These are phyloP conservation scores for Apis laboriosa DNA, from an alignment of 1,140 invertebrate species.

Conservation along the genomic window DNA sequence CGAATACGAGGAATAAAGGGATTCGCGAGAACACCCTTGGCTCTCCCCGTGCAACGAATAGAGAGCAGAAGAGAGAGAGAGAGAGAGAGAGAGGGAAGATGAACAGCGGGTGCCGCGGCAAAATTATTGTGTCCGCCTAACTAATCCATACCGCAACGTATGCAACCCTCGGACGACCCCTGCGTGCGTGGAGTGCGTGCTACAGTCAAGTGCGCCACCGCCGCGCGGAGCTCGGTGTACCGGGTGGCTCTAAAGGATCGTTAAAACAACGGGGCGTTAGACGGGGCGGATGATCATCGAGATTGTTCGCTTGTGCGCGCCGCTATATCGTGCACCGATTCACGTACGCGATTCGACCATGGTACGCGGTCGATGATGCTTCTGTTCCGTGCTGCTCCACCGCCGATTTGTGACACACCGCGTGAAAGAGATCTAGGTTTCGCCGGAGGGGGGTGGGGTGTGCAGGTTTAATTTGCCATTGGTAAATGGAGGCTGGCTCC, in stretches of 20 bases:
- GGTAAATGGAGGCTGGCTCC: slow-evolving; percentile 18
- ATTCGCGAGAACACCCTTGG: slow-evolving; percentile 41
- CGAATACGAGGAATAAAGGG: neutral
- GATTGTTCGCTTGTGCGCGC: slow-evolving; percentile 28
- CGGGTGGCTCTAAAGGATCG: slow-evolving; percentile 66
- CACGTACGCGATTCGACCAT: slow-evolving; percentile 2
- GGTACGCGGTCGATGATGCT: slow-evolving; percentile 33
- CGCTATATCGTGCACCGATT: too few species aligned
- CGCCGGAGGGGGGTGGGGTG: neutral
- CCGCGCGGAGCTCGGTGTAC: slow-evolving; percentile 67
- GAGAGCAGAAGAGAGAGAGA: slow-evolving; percentile 20
- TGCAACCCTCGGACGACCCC: slow-evolving; percentile 70
- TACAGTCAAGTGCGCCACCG: slow-evolving; percentile 76
- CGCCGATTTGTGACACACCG: neutral
- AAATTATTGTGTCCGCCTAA: slow-evolving; percentile 78
- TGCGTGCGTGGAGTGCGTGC: slow-evolving; percentile 71
- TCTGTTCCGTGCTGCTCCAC: neutral
- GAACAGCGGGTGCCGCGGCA: slow-evolving; percentile 59
- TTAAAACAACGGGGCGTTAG: slow-evolving; percentile 47
- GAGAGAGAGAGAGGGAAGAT: slow-evolving; percentile 25
- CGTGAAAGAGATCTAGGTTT: too few species aligned
- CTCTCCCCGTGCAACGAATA: neutral
- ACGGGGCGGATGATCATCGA: slow-evolving; percentile 34
- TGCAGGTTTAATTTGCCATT: slow-evolving; percentile 19
- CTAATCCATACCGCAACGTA: slow-evolving; percentile 78